Evolutionary conservation across 2,888 invertebrate genomes (phyloP), one percentile per base, ranked within the genome.

Genomic region (Crocallis elinguaria): DNA sequence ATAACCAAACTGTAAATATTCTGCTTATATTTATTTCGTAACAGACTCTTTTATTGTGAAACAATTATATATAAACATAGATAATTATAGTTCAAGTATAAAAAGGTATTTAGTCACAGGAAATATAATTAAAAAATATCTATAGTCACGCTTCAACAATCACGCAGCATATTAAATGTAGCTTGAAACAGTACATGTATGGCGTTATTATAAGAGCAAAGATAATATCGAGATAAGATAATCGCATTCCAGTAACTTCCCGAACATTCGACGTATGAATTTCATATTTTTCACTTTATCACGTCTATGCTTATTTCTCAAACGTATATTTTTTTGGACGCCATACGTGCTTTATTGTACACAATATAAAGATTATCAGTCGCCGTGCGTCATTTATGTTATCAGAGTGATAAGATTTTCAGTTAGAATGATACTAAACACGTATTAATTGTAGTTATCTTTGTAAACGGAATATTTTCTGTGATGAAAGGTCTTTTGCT

Each of bases 331-430:
- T 27, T 57, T 44, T 46, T 41, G 35, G 37, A 23, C 37, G 53
- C 44, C 44, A 43, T 70, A 76, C 77, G 76, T 76, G 76, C 67
- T 62, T 63, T 57, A 57, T 58, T 63, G 60, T 60, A 63, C 64
- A 76, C 73, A 77, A 66, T 59, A 66, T 61, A 66, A 67, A n/a
- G 73, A 74, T 80, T 77, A 79, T 77, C 76, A 73, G 46, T 37
- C 33, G 52, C 62, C 64, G 62, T 72, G 77, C 84, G 86, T 86
- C 83, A 85, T 66, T 63, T 60, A 63, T 57, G 67, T 76, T 84
- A 84, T 86, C 83, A 81, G 59, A 67, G 42, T 72, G 88, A 88
- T 88, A 86, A 86, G 75, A 75, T 77, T 85, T 77, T 73, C 67
- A 66, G 70, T 68, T 75, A 70, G 73, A 74, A 75, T 60, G 68